These are phyloP conservation scores for Anoplius nigerrimus DNA, from an alignment of 2,888 invertebrate genomes.

Conservation along the genomic window DNA sequence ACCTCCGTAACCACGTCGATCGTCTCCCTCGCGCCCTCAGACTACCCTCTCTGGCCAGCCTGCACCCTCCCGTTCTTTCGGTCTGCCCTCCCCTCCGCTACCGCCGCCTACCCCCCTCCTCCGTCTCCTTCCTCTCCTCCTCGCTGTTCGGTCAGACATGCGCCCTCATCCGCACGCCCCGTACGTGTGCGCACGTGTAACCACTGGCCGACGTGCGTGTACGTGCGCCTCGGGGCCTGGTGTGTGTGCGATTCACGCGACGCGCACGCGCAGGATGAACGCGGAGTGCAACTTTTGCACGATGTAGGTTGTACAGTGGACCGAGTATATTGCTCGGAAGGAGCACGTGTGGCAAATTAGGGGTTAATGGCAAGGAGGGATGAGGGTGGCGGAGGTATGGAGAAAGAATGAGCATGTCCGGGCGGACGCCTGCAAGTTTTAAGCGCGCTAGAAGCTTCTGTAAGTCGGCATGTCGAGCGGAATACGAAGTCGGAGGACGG, in stretches of 20 bases:
- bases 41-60: slow-evolving; percentile 16
- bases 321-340: slow-evolving; percentile 15
- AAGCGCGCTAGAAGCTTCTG: no score
- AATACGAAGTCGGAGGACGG: no score
- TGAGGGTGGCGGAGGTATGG: no score
- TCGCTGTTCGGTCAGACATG: slow-evolving; percentile 37
- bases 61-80: neutral
- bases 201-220: slow-evolving; percentile 7
- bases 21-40: slow-evolving; percentile 36
- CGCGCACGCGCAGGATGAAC: slow-evolving; percentile 33
- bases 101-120: slow-evolving; percentile 25
- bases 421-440: no score
- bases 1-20: slow-evolving; percentile 22
- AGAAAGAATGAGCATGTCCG: no score
- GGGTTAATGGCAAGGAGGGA: no score
- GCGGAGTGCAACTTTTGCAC: neutral
- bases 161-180: slow-evolving; percentile 41
- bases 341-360: slow-evolving; percentile 35
- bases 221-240: slow-evolving; percentile 39
- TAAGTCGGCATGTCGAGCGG: no score
- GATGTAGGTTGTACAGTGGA: no score
- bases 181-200: slow-evolving; percentile 28
- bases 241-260: slow-evolving; percentile 38
- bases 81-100: neutral
- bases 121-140: slow-evolving; percentile 23